These are phyloP conservation scores for Tylochromis polylepis DNA, from an alignment of 2,113 vertebrate species.

Conservation along the genomic window DNA sequence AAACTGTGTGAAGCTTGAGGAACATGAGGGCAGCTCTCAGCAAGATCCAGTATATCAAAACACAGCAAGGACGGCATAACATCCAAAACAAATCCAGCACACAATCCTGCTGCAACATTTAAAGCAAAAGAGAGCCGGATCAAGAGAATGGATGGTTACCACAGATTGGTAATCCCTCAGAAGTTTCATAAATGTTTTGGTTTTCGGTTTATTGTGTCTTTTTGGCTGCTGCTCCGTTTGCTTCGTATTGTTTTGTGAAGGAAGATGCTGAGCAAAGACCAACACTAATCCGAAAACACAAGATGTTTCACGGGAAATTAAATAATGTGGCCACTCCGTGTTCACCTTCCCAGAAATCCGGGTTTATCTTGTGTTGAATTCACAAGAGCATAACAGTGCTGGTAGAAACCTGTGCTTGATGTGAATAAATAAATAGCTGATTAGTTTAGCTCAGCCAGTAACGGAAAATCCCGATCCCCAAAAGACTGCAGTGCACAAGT, in stretches of 20 bases:
- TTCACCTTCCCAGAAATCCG: conserved; percentile 38
- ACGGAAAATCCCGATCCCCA: conserved; percentile 17
- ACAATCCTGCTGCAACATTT: neutral
- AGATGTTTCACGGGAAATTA: conserved; percentile 36
- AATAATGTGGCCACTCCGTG: conserved; percentile 16
- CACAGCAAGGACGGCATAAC: conserved; percentile 24
- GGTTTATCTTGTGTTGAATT: conserved; percentile 41
- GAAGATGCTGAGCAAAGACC: conserved; percentile 11
- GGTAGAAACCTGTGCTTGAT: neutral
- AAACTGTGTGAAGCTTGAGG: conserved; percentile 25
- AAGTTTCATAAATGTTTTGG: conserved; percentile 25
- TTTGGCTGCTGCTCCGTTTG: conserved; percentile 3
- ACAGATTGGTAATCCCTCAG: neutral
- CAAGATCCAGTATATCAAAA: conserved; percentile 39
- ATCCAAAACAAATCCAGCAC: conserved; percentile 53
- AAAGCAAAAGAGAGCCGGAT: neutral
- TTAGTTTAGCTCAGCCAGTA: conserved; percentile 19
- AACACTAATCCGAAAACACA: conserved; percentile 28
- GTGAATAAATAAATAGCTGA: conserved; percentile 50
- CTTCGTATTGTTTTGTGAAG: conserved; percentile 32
- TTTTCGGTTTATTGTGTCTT: neutral
- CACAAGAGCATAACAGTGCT: conserved; percentile 4
- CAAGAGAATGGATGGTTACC: neutral
- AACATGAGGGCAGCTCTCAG: conserved; percentile 41
- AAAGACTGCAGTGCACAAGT: neutral